Percentiles rank a stretch among this genome's conserved stretches.
Conservation (phyloP, 2,888 invertebrate genomes). For the Orthonychiurus folsomi region DNA sequence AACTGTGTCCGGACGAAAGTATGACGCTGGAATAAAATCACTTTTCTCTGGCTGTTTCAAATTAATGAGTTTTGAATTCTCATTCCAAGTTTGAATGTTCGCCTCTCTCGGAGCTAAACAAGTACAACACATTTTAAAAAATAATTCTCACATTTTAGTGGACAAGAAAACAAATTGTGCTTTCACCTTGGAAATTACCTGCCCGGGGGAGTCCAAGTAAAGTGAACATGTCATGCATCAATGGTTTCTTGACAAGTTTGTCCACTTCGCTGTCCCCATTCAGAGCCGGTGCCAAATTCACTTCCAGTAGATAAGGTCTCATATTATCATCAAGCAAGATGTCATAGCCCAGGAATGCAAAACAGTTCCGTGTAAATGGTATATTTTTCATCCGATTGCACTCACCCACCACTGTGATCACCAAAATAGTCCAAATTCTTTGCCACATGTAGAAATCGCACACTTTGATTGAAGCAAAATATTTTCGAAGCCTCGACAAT, state of each 20-base stretch:
- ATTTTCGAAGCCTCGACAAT: conserved; percentile 63
- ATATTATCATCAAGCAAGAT: conserved; percentile 71
- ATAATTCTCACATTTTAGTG: too few species aligned
- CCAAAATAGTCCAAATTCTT: conserved; percentile 63
- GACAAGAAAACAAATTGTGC: too few species aligned
- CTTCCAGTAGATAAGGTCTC: conserved; percentile 70
- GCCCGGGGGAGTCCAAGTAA: conserved; percentile 68
- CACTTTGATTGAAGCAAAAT: conserved; percentile 57
- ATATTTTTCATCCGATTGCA: conserved; percentile 13
- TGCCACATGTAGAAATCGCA: conserved; percentile 76
- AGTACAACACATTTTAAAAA: too few species aligned
- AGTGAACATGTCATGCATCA: conserved; percentile 75
- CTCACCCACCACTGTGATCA: conserved; percentile 60
- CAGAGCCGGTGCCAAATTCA: conserved; percentile 72
- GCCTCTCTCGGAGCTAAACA: too few species aligned
- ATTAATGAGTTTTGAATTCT: too few species aligned
- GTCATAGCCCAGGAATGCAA: conserved; percentile 86
- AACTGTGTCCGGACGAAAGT: not conserved
- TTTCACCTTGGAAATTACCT: too few species aligned
- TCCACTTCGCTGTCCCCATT: conserved; percentile 73
- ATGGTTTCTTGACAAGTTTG: conserved; percentile 67
- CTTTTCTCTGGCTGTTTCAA: too few species aligned
- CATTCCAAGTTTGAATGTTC: too few species aligned
- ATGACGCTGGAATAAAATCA: not conserved
- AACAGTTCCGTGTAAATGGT: conserved; percentile 55